Base-by-base conservation (phyloP, 2,797 vertebrate species). In the Nannoperca australis region DNA sequence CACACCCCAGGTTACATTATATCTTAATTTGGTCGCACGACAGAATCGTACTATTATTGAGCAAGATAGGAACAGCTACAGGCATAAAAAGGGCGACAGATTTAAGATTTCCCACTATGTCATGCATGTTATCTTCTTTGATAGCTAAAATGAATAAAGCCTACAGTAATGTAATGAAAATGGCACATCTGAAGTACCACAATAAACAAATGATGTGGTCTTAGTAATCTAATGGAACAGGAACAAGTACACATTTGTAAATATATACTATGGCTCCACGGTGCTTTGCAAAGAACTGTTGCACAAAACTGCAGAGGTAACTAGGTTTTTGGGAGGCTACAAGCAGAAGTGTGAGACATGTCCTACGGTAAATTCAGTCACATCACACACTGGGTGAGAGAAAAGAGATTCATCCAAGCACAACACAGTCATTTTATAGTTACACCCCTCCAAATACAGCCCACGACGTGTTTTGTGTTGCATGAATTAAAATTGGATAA, bases 1-100 rank as follows among this genome's bases (percentile, higher is more conserved):
- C 45, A 51, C 68, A 90, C 87, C 81, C 9, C 36, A 50, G 86
- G 84, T 91, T 82, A 80, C 54, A 55, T 87, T 76, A 64, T 53
- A 76, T 85, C 72, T 86, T 85, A 67, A 86, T 89, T 83, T 85
- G 69, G 76, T 62, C 47, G 64, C 65, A 36, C 49, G 73, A 72
- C 82, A 71, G 70, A 85, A 61, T 75, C 71, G 56, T 36, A 72
- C 81, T 76, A 85, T 71, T 60, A 66, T 38, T 51, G 66, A 56
- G 40, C 49, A 68, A 79, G 58, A 81, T 34, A 49, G 42, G 60
- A 70, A 38, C 11, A 49, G 78, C 78, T 68, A 30, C 2, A 34
- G 49, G 79, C 76, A 34, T 53, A n/a, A 22, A 56, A 60, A 30
- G 12, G 4, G 3, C 59, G 44, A 56, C n/a, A 44, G 72, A 76